These are phyloP conservation scores for Pollenia angustigena DNA, from an alignment of 2,888 invertebrate genomes.

Conservation along the genomic window DNA sequence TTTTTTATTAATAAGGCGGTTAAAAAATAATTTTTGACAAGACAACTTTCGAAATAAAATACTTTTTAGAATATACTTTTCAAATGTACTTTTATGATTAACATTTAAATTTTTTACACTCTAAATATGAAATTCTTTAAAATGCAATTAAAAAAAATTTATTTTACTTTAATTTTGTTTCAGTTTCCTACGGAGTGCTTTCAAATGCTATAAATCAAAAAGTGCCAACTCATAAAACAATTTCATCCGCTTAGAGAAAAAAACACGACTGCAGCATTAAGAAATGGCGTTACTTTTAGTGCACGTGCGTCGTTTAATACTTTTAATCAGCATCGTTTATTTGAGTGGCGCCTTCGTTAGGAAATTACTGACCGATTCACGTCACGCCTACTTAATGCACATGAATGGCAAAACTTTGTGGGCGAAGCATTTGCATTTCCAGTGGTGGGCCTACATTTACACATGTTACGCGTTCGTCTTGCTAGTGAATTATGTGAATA, in stretches of 20 bases:
- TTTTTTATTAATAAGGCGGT: too few relatives aligned
- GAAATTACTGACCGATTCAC: constrained; percentile 80
- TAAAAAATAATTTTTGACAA: too few relatives aligned
- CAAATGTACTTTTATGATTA: too few relatives aligned
- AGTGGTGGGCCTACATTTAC: constrained; percentile 83
- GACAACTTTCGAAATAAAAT: too few relatives aligned
- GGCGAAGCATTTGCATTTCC: constrained; percentile 81
- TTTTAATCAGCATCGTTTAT: constrained; percentile 82
- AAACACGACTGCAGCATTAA: neutral
- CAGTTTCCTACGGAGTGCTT: neutral
- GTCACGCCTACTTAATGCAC: constrained; percentile 78
- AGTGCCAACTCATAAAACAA: neutral
- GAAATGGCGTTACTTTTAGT: constrained; percentile 82
- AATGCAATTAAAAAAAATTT: neutral
- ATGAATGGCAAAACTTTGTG: constrained; percentile 75
- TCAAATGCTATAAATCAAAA: constrained; percentile 19
- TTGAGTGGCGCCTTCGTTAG: constrained; percentile 81
- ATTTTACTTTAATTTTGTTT: neutral
- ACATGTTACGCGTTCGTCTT: constrained; percentile 81
- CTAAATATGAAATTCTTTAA: too few relatives aligned
- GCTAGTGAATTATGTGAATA: constrained; percentile 80
- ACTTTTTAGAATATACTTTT: too few relatives aligned
- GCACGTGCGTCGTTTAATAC: constrained; percentile 82
- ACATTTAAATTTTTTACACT: too few relatives aligned
- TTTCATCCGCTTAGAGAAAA: constrained; percentile 1